Percentiles rank a stretch among this genome's conserved stretches.
phyloP scores from a whole-genome alignment of 1,140 invertebrate species.

The Papilio polytes region DNA sequence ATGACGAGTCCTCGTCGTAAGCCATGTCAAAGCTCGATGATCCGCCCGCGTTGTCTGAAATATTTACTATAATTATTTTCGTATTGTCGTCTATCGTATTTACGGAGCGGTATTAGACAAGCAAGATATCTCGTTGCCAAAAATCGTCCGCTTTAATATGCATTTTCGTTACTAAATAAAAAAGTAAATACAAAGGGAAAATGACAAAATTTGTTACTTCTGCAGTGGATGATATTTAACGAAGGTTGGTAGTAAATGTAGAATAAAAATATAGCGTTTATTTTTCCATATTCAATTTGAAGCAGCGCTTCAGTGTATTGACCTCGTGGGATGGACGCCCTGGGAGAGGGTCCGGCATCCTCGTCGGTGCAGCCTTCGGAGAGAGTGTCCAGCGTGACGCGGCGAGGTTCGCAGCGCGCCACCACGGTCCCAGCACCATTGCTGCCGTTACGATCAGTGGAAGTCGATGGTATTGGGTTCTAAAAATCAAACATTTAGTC shows the following conservation, averaged over 20 bases:
- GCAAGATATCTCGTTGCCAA: too few species aligned
- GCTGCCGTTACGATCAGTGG: constrained; percentile 42
- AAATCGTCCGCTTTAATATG: too few species aligned
- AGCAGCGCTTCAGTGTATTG: neutral
- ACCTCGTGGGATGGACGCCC: constrained; percentile 63
- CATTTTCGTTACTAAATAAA: too few species aligned
- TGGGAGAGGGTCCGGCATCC: constrained; percentile 63
- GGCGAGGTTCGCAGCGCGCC: constrained; percentile 50
- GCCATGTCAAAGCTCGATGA: constrained; percentile 49
- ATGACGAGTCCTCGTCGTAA: constrained; percentile 49
- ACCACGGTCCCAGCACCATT: neutral
- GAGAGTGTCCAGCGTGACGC: constrained; percentile 63
- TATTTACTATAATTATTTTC: constrained; percentile 14
- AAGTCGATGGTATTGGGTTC: constrained; percentile 69
- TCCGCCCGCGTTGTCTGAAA: constrained; percentile 64
- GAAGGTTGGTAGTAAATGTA: too few species aligned
- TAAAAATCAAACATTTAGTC: constrained; percentile 40
- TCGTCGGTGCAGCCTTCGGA: constrained; percentile 72
- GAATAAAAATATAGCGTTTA: neutral
- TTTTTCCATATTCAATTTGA: neutral
- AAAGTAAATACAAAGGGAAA: too few species aligned
- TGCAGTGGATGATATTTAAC: too few species aligned
- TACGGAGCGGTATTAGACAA: neutral
- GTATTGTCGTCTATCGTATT: neutral
- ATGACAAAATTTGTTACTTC: too few species aligned